Base-by-base conservation (phyloP, 2,797 vertebrate species). In the Lithobates pipiens region DNA sequence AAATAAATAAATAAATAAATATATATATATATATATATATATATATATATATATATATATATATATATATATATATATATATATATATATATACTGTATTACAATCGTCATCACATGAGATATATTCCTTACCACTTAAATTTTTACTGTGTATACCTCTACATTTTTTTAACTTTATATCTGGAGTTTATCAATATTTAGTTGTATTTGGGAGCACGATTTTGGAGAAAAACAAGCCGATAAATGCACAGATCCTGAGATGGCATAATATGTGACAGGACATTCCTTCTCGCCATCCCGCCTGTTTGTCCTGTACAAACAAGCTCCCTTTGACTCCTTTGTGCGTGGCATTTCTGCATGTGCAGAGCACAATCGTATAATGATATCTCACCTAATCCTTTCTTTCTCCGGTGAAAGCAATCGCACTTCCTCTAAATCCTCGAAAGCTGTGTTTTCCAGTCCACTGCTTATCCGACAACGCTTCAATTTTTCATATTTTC, bases 381-480 rank as follows among this genome's bases (percentile, higher is more conserved):
- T 86, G 34, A 86, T 61, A 81, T 86, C 72, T 42, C 72, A 70
- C 77, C 76, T 86, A 86, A 86, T 86, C 84, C 78, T 86, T 67
- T 57, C 70, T 80, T 63, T 70, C 72, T 70, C 46, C 25, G 13
- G 61, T 54, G 71, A 76, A 85, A 81, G 75, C 78, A 70, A 61
- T 81, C 46, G 67, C 18, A 44, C 84, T 76, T 85, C 77, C 77
- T 80, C 63, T 67, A 68, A 85, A 57, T 74, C 77, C 70, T 79
- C 11, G n/a, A 85, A 57, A 85, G 69, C 73, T 77, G 78, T 65
- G 70, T 73, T 74, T 77, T 84, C 82, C 82, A 27, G 27, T 57
- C 82, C 75, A 54, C 32, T 57, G 67, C 65, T 36, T 71, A 77
- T 61, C 44, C 74, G 50, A 76, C 74, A 70, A 69, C 23, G 61